Evolutionary conservation across 2,888 invertebrate species (phyloP).

Genomic region (Pristionchus fissidentatus): DNA sequence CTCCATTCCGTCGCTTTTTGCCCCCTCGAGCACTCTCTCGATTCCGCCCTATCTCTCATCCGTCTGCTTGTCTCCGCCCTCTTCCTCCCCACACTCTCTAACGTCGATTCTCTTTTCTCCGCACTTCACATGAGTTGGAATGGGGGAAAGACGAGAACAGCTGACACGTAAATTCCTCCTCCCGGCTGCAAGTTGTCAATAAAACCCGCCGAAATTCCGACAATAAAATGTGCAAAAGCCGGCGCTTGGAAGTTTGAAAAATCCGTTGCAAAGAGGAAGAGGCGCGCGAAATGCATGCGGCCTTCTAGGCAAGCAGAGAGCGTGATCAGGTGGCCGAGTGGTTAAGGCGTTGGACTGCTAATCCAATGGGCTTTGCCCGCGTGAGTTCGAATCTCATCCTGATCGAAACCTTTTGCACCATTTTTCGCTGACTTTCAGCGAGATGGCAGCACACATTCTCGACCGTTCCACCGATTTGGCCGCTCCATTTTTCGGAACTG

Average conservation of each 20-base stretch:
- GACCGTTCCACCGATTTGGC: slow-evolving; percentile 37
- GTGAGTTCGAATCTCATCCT: slow-evolving; percentile 59
- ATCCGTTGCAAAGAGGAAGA: neutral
- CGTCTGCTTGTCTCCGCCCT: neutral
- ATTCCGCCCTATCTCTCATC: slow-evolving; percentile 6
- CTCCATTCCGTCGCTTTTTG: slow-evolving; percentile 37
- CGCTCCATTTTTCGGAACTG: slow-evolving; percentile 15
- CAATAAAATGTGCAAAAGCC: slow-evolving; percentile 16
- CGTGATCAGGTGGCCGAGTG: slow-evolving; percentile 60
- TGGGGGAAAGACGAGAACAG: slow-evolving; percentile 32
- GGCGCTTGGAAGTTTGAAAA: neutral
- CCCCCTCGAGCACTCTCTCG: neutral
- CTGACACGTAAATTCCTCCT: slow-evolving; percentile 27
- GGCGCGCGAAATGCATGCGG: neutral
- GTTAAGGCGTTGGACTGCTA: slow-evolving; percentile 70
- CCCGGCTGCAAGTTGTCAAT: neutral
- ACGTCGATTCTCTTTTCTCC: neutral
- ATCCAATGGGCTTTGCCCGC: slow-evolving; percentile 64
- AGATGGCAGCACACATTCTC: neutral
- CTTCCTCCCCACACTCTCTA: neutral
- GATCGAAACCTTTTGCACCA: slow-evolving; percentile 40
- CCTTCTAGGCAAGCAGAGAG: slow-evolving; percentile 19
- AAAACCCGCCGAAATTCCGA: slow-evolving; percentile 21
- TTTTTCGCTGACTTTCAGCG: neutral
- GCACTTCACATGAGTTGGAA: slow-evolving; percentile 26